Percentiles rank a stretch among this genome's conserved stretches.
These are phyloP conservation scores for Drosophila ohnishii DNA, from an alignment of 1,140 invertebrate genomes.

Conservation along the genomic window DNA sequence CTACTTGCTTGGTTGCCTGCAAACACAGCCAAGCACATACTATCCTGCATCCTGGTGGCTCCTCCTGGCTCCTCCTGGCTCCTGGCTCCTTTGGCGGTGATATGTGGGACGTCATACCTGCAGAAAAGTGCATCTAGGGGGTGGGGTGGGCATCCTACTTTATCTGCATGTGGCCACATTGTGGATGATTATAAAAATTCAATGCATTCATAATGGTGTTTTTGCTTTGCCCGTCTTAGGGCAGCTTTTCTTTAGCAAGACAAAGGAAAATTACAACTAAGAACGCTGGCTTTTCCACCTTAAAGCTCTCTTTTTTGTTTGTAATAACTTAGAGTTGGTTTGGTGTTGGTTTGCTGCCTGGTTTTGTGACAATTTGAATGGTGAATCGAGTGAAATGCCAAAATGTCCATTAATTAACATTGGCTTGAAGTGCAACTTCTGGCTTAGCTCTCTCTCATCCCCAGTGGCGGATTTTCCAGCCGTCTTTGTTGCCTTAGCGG, in stretches of 20 bases:
- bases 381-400: conserved; percentile 38
- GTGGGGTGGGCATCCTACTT: conserved; percentile 14
- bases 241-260: conserved; percentile 3
- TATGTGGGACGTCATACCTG: conserved; percentile 39
- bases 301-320: not conserved
- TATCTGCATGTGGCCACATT: conserved; percentile 43
- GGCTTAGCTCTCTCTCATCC: conserved; percentile 24
- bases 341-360: no score
- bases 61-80: not conserved
- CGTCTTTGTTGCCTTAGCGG: not conserved
- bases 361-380: conserved; percentile 1
- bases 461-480: not conserved
- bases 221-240: conserved; percentile 17
- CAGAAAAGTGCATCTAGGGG: conserved; percentile 21
- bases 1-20: conserved; percentile 14
- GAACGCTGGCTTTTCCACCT: conserved; percentile 3
- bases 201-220: conserved; percentile 56
- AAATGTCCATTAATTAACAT: conserved; percentile 72
- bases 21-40: conserved; percentile 12
- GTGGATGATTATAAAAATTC: conserved; percentile 63
- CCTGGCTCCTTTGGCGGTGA: conserved; percentile 10
- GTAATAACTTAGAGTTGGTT: not conserved
- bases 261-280: conserved; percentile 7
- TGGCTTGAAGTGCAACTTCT: conserved; percentile 47
- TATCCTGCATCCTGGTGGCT: not conserved